Conservation (phyloP, 2,888 invertebrate species). For the Agriopis leucophaearia region DNA sequence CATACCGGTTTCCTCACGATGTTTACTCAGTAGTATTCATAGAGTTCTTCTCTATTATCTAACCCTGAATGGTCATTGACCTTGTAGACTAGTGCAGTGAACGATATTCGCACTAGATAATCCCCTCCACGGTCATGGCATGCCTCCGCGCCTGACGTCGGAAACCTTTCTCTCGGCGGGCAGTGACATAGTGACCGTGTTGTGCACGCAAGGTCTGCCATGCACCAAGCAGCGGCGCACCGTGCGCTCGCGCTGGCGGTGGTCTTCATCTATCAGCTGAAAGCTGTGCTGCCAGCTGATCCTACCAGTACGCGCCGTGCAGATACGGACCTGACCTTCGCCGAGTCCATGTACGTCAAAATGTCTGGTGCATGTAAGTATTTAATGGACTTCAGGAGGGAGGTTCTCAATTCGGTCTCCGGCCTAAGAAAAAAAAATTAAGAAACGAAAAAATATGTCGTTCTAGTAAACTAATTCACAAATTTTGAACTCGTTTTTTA, state of each 20-base stretch:
- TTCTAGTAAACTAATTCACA: too few relatives aligned
- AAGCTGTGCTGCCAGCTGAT: slow-evolving; percentile 47
- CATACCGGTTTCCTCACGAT: too few relatives aligned
- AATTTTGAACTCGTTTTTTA: too few relatives aligned
- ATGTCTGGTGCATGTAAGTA: slow-evolving; percentile 81
- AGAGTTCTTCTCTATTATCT: too few relatives aligned
- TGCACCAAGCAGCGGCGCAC: slow-evolving; percentile 61
- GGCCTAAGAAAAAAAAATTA: too few relatives aligned
- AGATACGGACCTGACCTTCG: slow-evolving; percentile 69
- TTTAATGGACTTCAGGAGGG: background rate
- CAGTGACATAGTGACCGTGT: slow-evolving; percentile 83
- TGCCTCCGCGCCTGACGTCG: slow-evolving; percentile 46
- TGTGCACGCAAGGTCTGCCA: slow-evolving; percentile 72
- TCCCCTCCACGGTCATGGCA: slow-evolving; percentile 68
- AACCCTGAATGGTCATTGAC: slow-evolving; percentile 52
- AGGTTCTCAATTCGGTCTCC: too few relatives aligned
- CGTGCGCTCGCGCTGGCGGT: slow-evolving; percentile 58
- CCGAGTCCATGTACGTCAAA: slow-evolving; percentile 75
- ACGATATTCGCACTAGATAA: slow-evolving; percentile 70
- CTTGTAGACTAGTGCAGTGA: slow-evolving; percentile 58
- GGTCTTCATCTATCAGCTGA: slow-evolving; percentile 55
- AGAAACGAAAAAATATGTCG: too few relatives aligned
- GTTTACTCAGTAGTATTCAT: too few relatives aligned
- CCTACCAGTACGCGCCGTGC: slow-evolving; percentile 32
- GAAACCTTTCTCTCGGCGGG: slow-evolving; percentile 73